Evolutionary conservation across 2,888 invertebrate species (phyloP), one percentile per base, ranked within the genome.

Genomic region (Stenurella melanura): DNA sequence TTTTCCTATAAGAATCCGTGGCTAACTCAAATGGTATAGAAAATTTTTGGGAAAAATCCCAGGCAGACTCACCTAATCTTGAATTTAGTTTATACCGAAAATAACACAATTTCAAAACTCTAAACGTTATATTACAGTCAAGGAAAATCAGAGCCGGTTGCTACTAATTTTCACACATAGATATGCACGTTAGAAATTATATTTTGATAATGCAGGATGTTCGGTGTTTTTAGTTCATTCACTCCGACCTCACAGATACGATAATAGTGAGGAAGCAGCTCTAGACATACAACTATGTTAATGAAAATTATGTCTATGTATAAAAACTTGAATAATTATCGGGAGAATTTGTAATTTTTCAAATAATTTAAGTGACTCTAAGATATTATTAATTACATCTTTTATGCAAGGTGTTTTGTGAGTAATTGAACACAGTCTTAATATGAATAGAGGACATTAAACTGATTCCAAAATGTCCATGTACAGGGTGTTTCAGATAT

Each of bases 161-260:
- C n/a, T n/a, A 11, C 10, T 67, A 67, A 67, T 54, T 67, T 54
- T 42, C 50, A 15, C 50, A 11, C n/a, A 50, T 50, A 67, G 1
- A 18, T 42, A 54, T 42, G 64, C 64, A 34, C 18, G 19, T 26
- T 64, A 69, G 69, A 69, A 50, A 66, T 15, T 42, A n/a, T 69
- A 60, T 70, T 70, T 70, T n/a, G 42, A 60, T 70, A 60, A 61
- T 70, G 34, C 70, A 70, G 70, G 70, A 70, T 70, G 70, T 70
- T 50, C 18, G n/a, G 38, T 70, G 42, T 42, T 19, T 19, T 50
- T 50, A 66, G 64, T 66, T 66, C 58, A 21, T 70, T 70, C 70
- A 70, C 70, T 60, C 17, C 58, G 17, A n/a, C 42, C 70, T 19
- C 34, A 70, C 60, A 70, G 60, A 70, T 61, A 61, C 58, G 70